A percentile compares a stretch with the other conserved stretches of the same genome.
Evolutionary conservation across 2,888 invertebrate genomes (phyloP).

Genomic region (Drosophila basisetae): DNA sequence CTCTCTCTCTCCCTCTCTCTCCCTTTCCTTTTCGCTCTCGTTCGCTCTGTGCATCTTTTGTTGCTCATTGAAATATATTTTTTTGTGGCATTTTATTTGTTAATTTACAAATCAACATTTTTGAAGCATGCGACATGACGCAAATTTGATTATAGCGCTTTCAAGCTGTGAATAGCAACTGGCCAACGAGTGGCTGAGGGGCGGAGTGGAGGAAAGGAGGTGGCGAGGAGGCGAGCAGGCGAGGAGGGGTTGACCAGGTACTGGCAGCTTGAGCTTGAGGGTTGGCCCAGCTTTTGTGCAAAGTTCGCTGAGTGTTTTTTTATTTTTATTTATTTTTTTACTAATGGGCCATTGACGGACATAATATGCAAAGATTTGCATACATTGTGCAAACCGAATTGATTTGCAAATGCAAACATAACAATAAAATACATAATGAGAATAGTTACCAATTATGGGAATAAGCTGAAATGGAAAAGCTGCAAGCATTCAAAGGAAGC

Average conservation of each 20-base stretch:
- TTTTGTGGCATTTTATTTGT: conserved; percentile 70
- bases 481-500: not conserved
- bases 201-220: not conserved
- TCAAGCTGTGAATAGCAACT: conserved; percentile 57
- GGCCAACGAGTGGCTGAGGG: not conserved
- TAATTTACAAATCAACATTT: conserved; percentile 76
- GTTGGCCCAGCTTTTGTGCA: conserved; percentile 24
- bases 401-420: not conserved
- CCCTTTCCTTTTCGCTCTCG: not conserved
- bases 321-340: conserved; percentile 3
- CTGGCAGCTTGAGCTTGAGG: conserved; percentile 14
- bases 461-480: not conserved
- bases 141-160: conserved; percentile 72
- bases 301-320: conserved; percentile 6
- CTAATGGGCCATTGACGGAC: conserved; percentile 64
- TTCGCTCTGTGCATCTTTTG: not conserved
- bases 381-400: conserved; percentile 25
- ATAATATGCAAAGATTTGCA: conserved; percentile 54
- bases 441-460: not conserved
- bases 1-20: not conserved
- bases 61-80: conserved; percentile 34
- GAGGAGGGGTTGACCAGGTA: conserved; percentile 4
- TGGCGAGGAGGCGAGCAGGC: not conserved
- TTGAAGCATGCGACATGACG: conserved; percentile 63
- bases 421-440: not conserved